Conservation (phyloP, 2,888 invertebrate species). For the Oegoconia quadripuncta region DNA sequence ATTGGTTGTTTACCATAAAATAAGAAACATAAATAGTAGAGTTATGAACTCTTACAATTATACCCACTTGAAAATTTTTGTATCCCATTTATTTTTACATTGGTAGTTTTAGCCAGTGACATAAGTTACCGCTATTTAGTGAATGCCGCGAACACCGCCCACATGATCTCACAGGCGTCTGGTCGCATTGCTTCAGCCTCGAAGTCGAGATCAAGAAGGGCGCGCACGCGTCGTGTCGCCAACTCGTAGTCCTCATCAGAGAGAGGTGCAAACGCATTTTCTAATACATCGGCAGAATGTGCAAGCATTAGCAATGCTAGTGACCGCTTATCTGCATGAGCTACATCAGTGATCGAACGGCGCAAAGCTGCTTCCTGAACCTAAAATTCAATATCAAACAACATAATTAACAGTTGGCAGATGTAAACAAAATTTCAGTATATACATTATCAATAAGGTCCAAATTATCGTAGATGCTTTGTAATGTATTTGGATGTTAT, state of each 20-base stretch:
- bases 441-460: not conserved
- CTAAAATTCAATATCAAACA: slow-evolving; percentile 54
- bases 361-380: slow-evolving; percentile 98
- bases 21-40: not conserved
- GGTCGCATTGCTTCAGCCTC: slow-evolving; percentile 96
- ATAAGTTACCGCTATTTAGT: slow-evolving; percentile 87
- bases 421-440: not conserved
- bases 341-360: slow-evolving; percentile 98
- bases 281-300: slow-evolving; percentile 98
- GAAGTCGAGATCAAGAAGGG: slow-evolving; percentile 97
- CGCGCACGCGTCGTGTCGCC: slow-evolving; percentile 97
- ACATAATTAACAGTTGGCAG: not conserved
- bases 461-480: not conserved
- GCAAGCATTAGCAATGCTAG: slow-evolving; percentile 96
- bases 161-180: slow-evolving; percentile 95
- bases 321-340: slow-evolving; percentile 97
- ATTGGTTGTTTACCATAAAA: no score
- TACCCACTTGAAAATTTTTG: slow-evolving; percentile 2
- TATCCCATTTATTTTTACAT: not conserved
- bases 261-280: slow-evolving; percentile 99
- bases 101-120: slow-evolving; percentile 22
- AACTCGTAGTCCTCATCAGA: slow-evolving; percentile 98
- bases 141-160: slow-evolving; percentile 99
- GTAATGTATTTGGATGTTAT: not conserved
- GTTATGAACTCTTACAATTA: not conserved